Conservation (phyloP, 2,888 invertebrate genomes). For the Sylvicola fuscatus region DNA sequence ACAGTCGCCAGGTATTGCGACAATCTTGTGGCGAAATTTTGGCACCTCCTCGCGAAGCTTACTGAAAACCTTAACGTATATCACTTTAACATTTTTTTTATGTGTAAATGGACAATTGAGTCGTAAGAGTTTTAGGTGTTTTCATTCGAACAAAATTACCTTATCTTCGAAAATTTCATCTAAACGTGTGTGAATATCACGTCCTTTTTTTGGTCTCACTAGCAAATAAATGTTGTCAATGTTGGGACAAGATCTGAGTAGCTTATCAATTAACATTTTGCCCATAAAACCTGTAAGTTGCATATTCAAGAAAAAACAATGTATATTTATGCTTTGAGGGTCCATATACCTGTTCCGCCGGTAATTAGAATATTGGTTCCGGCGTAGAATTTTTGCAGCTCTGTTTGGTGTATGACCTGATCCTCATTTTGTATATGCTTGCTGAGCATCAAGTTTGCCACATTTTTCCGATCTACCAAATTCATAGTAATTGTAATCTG, state of each 20-base stretch:
- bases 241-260: slow-evolving; percentile 31
- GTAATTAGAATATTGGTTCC: slow-evolving; percentile 37
- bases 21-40: slow-evolving; percentile 42
- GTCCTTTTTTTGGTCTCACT: slow-evolving; percentile 35
- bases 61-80: slow-evolving; percentile 28
- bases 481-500: slow-evolving; percentile 3
- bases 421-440: not conserved
- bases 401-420: slow-evolving; percentile 7
- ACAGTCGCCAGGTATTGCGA: slow-evolving; percentile 46
- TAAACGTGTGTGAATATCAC: slow-evolving; percentile 39
- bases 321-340: slow-evolving; percentile 2
- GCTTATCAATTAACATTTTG: slow-evolving; percentile 22
- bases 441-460: slow-evolving; percentile 4
- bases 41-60: slow-evolving; percentile 29
- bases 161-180: slow-evolving; percentile 46
- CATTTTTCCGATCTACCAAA: slow-evolving; percentile 5
- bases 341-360: slow-evolving; percentile 31
- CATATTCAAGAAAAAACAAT: slow-evolving; percentile 6
- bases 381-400: slow-evolving; percentile 34
- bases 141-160: slow-evolving; percentile 20
- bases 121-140: not conserved
- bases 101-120: no score
- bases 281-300: slow-evolving; percentile 27
- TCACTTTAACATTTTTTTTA: slow-evolving; percentile 1
- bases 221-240: slow-evolving; percentile 32